These are phyloP conservation scores for Drosophila leontia DNA, from an alignment of 1,140 invertebrate species.

Conservation along the genomic window DNA sequence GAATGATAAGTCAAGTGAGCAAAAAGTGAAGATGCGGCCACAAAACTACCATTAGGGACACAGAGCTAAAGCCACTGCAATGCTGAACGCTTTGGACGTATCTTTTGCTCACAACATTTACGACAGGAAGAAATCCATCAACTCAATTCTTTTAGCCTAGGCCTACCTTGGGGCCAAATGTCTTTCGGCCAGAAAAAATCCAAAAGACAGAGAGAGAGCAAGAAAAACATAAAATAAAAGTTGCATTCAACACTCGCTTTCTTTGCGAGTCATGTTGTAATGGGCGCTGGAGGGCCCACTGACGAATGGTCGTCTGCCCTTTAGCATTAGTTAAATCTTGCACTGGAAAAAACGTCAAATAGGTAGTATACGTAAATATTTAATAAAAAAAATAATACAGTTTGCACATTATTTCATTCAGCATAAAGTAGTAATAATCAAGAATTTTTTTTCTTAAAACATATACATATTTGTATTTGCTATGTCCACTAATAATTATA, in stretches of 20 bases:
- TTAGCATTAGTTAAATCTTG: conserved; percentile 30
- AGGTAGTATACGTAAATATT: background rate
- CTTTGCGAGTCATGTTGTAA: conserved; percentile 78
- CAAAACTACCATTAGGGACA: conserved; percentile 23
- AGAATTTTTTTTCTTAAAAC: too few species aligned
- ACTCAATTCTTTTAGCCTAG: conserved; percentile 65
- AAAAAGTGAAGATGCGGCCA: conserved; percentile 26
- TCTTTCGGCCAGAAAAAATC: conserved; percentile 42
- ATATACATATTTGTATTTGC: too few species aligned
- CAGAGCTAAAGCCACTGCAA: conserved; percentile 40
- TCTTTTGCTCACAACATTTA: conserved; percentile 63
- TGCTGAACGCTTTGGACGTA: conserved; percentile 54
- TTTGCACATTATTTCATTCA: background rate
- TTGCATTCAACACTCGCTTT: conserved; percentile 81
- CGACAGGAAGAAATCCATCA: conserved; percentile 82
- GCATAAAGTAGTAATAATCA: background rate
- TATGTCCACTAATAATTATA: too few species aligned
- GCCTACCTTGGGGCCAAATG: conserved; percentile 45
- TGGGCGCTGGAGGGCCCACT: conserved; percentile 45
- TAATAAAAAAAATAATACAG: background rate
- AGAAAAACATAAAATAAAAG: conserved; percentile 66
- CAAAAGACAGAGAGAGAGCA: conserved; percentile 2
- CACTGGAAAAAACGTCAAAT: background rate
- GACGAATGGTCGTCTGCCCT: conserved; percentile 23
- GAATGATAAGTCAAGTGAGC: conserved; percentile 54